These are phyloP conservation scores for Callospermophilus lateralis DNA, from an alignment of 2,113 vertebrate species.

Conservation along the genomic window DNA sequence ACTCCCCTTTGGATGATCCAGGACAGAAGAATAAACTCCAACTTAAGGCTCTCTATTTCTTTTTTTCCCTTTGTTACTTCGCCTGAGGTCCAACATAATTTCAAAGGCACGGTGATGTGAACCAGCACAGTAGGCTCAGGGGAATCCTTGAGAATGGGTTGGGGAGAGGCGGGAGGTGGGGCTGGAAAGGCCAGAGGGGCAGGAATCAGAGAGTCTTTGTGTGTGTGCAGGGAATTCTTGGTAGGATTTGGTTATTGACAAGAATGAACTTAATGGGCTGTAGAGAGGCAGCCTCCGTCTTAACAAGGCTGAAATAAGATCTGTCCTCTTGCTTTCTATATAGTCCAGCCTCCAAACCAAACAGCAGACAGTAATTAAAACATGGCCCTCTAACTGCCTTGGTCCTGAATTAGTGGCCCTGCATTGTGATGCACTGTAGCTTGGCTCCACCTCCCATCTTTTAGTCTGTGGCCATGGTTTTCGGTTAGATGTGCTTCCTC, in stretches of 20 bases:
- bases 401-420: neutral
- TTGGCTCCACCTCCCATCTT: neutral
- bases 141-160: neutral
- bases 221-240: neutral
- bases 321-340: neutral
- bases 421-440: rapidly evolving
- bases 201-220: neutral
- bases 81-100: neutral
- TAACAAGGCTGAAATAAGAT: neutral
- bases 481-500: neutral
- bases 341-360: neutral
- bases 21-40: neutral
- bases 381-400: neutral
- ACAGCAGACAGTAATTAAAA: rapidly evolving
- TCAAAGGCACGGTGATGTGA: neutral
- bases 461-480: neutral
- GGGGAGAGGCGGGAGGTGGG: neutral
- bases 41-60: neutral
- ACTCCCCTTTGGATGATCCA: neutral
- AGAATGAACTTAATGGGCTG: neutral
- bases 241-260: neutral
- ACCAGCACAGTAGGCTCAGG: neutral
- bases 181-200: neutral
- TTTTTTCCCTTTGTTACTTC: neutral
- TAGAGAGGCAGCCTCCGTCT: neutral